A percentile compares a stretch with the other conserved stretches of the same genome.
phyloP scores from a whole-genome alignment of 2,888 invertebrate genomes.

The Drosophila acutilabella region DNA sequence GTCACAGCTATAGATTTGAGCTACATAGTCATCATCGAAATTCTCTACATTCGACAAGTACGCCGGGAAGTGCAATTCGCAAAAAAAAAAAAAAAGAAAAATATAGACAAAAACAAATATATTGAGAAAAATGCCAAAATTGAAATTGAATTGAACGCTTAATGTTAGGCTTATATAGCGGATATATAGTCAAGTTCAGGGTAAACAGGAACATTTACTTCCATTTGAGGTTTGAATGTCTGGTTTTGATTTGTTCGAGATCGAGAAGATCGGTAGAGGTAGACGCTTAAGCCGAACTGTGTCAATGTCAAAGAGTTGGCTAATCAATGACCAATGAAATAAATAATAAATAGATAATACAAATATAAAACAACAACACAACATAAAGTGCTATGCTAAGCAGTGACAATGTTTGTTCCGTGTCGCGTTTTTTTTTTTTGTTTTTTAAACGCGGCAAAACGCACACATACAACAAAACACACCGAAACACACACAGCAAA shows the following conservation, averaged over 20 bases:
- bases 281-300: slow-evolving; percentile 50
- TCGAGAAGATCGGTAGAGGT: slow-evolving; percentile 30
- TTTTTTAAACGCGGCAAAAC: slow-evolving; percentile 37
- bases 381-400: slow-evolving; percentile 73
- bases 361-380: slow-evolving; percentile 27
- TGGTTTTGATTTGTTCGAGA: slow-evolving; percentile 7
- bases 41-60: slow-evolving; percentile 14
- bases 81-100: slow-evolving; percentile 3
- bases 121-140: slow-evolving; percentile 12
- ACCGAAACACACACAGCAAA: not conserved
- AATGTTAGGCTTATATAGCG: slow-evolving; percentile 41
- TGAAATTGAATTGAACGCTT: slow-evolving; percentile 37
- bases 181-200: slow-evolving; percentile 69
- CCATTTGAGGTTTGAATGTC: slow-evolving; percentile 7
- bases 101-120: not conserved
- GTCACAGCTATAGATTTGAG: slow-evolving; percentile 30
- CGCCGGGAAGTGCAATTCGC: slow-evolving; percentile 22
- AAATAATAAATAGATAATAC: not conserved
- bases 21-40: slow-evolving; percentile 14
- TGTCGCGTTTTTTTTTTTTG: slow-evolving; percentile 27
- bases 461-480: slow-evolving; percentile 2
- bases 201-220: slow-evolving; percentile 32
- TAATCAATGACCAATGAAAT: slow-evolving; percentile 21
- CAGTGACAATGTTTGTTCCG: slow-evolving; percentile 52
- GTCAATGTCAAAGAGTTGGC: slow-evolving; percentile 65